Percentiles rank a stretch among this genome's conserved stretches.
Evolutionary conservation across 30 jellyfish, hydroid and myxozoan species (phyloP).

Genomic region (Clytia hemisphaerica): DNA sequence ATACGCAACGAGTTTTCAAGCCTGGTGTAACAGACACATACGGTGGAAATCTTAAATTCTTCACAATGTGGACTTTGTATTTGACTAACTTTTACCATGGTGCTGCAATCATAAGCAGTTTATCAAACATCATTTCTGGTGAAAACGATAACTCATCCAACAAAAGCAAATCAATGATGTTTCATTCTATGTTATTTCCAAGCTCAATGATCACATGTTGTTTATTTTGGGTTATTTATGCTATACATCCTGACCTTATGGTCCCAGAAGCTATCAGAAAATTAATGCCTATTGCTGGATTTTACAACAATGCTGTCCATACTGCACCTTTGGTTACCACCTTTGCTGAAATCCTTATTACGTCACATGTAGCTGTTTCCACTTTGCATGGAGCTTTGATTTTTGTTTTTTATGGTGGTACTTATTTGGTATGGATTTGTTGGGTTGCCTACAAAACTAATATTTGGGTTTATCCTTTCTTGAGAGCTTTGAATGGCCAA

Average conservation of each 20-base stretch:
- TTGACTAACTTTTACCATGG: conserved; percentile 35
- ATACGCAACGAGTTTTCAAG: neutral
- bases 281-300: conserved; percentile 53
- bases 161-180: neutral
- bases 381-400: conserved; percentile 18
- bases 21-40: conserved; percentile 48
- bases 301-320: conserved; percentile 55
- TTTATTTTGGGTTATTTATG: conserved; percentile 60
- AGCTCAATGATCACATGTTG: conserved; percentile 14
- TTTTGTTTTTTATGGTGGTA: conserved; percentile 27
- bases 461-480: conserved; percentile 70
- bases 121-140: neutral
- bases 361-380: conserved; percentile 22
- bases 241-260: conserved; percentile 51
- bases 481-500: conserved; percentile 43
- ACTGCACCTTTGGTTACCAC: conserved; percentile 37
- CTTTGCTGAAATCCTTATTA: conserved; percentile 13
- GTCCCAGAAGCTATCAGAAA: conserved; percentile 38
- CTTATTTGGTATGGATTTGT: conserved; percentile 47
- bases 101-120: conserved; percentile 18
- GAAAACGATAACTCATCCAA: neutral
- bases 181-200: conserved; percentile 45
- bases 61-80: conserved; percentile 38
- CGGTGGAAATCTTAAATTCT: conserved; percentile 63
- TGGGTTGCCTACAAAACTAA: conserved; percentile 64